Conservation (phyloP, 2,113 vertebrate genomes). For the Gambusia affinis region DNA sequence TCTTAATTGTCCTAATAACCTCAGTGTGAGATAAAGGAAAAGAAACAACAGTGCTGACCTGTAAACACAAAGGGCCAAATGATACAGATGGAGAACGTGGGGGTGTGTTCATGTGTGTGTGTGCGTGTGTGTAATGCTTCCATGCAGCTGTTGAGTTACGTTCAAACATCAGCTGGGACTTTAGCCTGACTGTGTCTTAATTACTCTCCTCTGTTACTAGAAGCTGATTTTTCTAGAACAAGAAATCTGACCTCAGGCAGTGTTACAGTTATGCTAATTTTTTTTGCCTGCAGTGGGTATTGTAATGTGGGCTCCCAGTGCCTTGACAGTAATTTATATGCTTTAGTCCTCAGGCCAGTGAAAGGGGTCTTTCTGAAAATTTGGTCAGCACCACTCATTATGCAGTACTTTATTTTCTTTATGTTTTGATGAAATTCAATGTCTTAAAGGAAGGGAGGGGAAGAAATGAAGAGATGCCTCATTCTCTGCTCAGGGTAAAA, state of each 20-base stretch:
- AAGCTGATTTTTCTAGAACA: slow-evolving; percentile 63
- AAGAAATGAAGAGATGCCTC: slow-evolving; percentile 26
- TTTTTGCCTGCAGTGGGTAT: slow-evolving; percentile 48
- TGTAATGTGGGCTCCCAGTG: slow-evolving; percentile 50
- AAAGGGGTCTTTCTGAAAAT: slow-evolving; percentile 32
- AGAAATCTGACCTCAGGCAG: slow-evolving; percentile 61
- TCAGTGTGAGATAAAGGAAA: slow-evolving; percentile 10
- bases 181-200: slow-evolving; percentile 52
- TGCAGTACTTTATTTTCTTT: neutral
- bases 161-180: slow-evolving; percentile 50
- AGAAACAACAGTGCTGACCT: neutral
- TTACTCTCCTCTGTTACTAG: slow-evolving; percentile 45
- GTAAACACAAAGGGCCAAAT: slow-evolving; percentile 1
- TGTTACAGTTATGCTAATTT: slow-evolving; percentile 69
- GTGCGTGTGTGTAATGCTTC: slow-evolving; percentile 16
- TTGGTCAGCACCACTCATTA: slow-evolving; percentile 17
- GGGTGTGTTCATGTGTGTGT: neutral
- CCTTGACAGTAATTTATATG: slow-evolving; percentile 49
- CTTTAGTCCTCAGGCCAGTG: slow-evolving; percentile 40
- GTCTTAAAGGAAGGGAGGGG: slow-evolving; percentile 9
- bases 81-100: slow-evolving; percentile 7
- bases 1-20: slow-evolving; percentile 9
- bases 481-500: slow-evolving; percentile 50
- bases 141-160: slow-evolving; percentile 18
- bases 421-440: slow-evolving; percentile 16